These are phyloP conservation scores for Indicator maculatus DNA, from an alignment of 2,113 vertebrate species.

Conservation along the genomic window DNA sequence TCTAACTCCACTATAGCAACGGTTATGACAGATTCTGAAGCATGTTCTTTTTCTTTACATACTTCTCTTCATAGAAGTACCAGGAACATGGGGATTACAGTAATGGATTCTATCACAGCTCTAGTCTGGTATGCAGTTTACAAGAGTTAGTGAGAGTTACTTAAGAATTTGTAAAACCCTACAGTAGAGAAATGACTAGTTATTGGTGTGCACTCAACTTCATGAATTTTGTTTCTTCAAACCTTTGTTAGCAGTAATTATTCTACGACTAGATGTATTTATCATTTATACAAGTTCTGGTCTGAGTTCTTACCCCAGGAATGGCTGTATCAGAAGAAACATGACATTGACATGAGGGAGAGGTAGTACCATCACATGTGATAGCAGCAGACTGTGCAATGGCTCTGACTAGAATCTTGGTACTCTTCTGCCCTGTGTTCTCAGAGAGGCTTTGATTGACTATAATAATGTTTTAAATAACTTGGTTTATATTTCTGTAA, in stretches of 20 bases:
- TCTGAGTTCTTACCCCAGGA: neutral
- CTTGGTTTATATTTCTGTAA: neutral
- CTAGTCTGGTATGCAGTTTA: neutral
- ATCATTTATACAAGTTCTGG: neutral
- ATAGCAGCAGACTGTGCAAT: rapidly evolving
- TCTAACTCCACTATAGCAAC: neutral
- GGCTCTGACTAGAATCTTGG: neutral
- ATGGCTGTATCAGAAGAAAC: neutral
- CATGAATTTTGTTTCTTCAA: neutral
- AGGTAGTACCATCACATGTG: neutral
- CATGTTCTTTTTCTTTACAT: neutral
- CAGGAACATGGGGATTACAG: neutral
- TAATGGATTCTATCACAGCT: neutral
- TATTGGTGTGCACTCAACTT: neutral
- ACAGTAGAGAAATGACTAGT: neutral
- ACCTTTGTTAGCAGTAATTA: neutral
- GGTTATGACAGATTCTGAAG: neutral
- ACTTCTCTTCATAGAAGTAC: neutral
- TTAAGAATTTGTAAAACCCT: neutral
- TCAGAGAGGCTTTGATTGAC: neutral
- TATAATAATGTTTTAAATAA: neutral
- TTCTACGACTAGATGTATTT: neutral
- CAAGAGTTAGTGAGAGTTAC: neutral
- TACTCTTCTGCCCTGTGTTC: neutral
- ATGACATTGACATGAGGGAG: neutral